phyloP scores from a whole-genome alignment of 1,140 invertebrate genomes.

The Venturia canescens region DNA sequence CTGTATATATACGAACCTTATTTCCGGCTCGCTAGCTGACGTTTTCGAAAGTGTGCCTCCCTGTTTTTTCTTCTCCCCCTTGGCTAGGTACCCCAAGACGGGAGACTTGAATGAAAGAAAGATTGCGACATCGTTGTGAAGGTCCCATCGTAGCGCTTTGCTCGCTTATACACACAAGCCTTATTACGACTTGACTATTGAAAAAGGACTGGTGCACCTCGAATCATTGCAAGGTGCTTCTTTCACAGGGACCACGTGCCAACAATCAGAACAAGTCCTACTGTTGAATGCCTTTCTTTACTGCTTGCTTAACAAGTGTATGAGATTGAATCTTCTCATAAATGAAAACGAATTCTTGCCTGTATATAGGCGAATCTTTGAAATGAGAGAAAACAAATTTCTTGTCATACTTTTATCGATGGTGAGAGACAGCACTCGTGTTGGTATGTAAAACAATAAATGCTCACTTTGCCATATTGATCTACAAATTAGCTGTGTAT shows the following conservation, averaged over 20 bases:
- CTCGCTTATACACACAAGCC: too few relatives aligned
- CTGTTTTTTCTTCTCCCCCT: conserved; percentile 26
- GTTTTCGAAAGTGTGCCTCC: not conserved
- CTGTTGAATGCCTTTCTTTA: not conserved
- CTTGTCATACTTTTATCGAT: too few relatives aligned
- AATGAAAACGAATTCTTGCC: too few relatives aligned
- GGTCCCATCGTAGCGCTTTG: not conserved
- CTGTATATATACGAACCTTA: conserved; percentile 18
- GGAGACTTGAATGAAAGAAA: conserved; percentile 49
- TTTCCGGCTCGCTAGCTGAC: conserved; percentile 48
- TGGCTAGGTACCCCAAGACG: conserved; percentile 24
- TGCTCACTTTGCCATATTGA: too few relatives aligned
- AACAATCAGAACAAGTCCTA: conserved; percentile 25
- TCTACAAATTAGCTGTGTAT: too few relatives aligned
- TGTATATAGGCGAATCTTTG: too few relatives aligned
- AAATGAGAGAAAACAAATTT: too few relatives aligned
- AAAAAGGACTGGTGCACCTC: conserved; percentile 3
- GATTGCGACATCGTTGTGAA: conserved; percentile 34
- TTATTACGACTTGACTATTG: conserved; percentile 5
- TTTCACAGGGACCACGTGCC: not conserved
- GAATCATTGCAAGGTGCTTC: conserved; percentile 27
- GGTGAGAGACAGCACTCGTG: too few relatives aligned
- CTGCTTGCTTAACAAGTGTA: too few relatives aligned
- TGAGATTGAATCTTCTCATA: too few relatives aligned
- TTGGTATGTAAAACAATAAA: too few relatives aligned